Evolutionary conservation across 2,113 vertebrate genomes (phyloP), one percentile per base, ranked within the genome.

Genomic region (Saccopteryx leptura): DNA sequence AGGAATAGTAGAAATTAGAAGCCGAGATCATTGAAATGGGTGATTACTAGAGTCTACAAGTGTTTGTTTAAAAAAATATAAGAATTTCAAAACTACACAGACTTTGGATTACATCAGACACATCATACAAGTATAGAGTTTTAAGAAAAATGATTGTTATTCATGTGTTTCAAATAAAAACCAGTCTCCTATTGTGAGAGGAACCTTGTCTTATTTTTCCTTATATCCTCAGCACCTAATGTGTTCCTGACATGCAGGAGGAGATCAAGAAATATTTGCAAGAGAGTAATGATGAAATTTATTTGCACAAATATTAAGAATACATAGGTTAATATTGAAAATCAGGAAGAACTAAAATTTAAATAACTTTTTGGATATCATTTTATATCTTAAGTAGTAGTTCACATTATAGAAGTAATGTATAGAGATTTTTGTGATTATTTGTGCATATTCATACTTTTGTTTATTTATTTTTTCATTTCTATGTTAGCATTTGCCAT

Each of bases 11-110:
- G 48, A 31, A 3, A 68, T 65, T 46, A 52, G 80, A 92, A 48
- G 13, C 4, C 71, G 28, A 86, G n/a, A 19, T 48, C 28, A 52
- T 60, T 21, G 31, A 65, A 66, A 88, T 23, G 39, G 26, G 76
- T 68, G 56, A 54, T 89, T 68, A 23, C 17, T 65, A 31, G 26
- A 39, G 31, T 61, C 33, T 69, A 10, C 33, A 58, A 88, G 15
- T 83, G 61, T 83, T 85, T 78, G 11, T 63, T 63, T 85, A 50
- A 63, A 56, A 95, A 95, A 58, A 46, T 56, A 63, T n/a, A 28
- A 60, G 54, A 82, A 50, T 94, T 95, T 94, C 24, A 89, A 96
- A 94, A 79, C 46, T 18, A 28, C 15, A 68, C 9, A 82, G 83
- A 82, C 50, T 72, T 63, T 58, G 15, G 63, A 61, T 56, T 86